phyloP scores from a whole-genome alignment of 2,113 vertebrate species.

The pig (Sus scrofa) region DNA sequence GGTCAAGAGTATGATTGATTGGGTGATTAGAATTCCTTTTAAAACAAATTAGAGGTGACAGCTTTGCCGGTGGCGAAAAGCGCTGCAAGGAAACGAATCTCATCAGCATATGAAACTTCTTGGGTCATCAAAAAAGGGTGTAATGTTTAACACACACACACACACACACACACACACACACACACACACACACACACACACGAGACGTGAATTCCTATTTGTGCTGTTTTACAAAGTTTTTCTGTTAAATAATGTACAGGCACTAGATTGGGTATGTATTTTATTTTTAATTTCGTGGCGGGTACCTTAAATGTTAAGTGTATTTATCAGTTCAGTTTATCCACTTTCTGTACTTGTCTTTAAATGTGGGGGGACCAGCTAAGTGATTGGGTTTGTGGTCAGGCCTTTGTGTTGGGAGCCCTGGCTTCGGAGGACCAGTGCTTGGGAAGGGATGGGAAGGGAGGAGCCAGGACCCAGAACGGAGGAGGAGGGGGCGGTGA shows the following conservation, averaged over 20 bases:
- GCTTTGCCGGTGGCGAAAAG: constrained; percentile 51
- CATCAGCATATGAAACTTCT: constrained; percentile 75
- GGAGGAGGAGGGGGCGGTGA: background rate
- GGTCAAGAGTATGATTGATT: constrained; percentile 79
- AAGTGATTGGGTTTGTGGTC: background rate
- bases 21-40: constrained; percentile 78
- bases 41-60: constrained; percentile 75
- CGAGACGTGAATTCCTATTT: background rate
- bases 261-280: background rate
- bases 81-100: constrained; percentile 68
- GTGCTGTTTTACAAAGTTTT: background rate
- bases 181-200: too few relatives aligned
- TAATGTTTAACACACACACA: background rate
- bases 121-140: constrained; percentile 67
- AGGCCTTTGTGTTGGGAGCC: background rate
- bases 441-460: background rate
- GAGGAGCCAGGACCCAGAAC: background rate
- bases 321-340: background rate
- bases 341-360: background rate
- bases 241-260: background rate
- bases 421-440: background rate
- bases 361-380: background rate
- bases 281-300: background rate
- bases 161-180: background rate
- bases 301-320: background rate